Evolutionary conservation across 2,113 vertebrate genomes (phyloP).

Genomic region (Cyanoderma ruficeps): DNA sequence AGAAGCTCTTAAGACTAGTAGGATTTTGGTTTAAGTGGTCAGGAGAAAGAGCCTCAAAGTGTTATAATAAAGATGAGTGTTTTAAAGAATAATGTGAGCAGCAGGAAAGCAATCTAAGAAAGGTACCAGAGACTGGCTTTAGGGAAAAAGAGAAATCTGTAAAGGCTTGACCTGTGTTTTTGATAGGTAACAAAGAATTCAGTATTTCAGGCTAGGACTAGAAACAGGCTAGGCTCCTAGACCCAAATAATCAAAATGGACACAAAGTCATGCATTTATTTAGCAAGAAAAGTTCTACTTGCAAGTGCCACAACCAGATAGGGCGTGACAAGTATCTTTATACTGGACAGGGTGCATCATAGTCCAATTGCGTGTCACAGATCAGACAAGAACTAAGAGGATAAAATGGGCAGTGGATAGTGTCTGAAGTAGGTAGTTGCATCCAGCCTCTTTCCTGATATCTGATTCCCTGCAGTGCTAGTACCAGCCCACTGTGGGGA

Average conservation of each 20-base stretch:
- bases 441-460: background rate
- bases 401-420: background rate
- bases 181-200: background rate
- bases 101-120: background rate
- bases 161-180: background rate
- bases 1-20: background rate
- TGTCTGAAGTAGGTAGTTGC: background rate
- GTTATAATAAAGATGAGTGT: background rate
- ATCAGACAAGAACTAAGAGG: background rate
- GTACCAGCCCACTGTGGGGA: background rate
- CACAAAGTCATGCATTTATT: background rate
- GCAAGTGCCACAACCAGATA: background rate
- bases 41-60: background rate
- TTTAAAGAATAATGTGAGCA: background rate
- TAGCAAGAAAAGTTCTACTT: background rate
- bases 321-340: background rate
- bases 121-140: background rate
- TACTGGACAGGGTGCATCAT: background rate
- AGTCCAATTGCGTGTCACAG: accelerated
- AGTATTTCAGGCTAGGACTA: background rate
- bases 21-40: background rate
- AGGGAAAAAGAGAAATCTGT: background rate
- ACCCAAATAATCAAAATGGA: background rate
- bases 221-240: background rate
- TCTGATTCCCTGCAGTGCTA: background rate